Percentiles rank a stretch among this genome's conserved stretches.
Evolutionary conservation across 2,888 invertebrate species (phyloP).

Genomic region (Panorpa germanica): DNA sequence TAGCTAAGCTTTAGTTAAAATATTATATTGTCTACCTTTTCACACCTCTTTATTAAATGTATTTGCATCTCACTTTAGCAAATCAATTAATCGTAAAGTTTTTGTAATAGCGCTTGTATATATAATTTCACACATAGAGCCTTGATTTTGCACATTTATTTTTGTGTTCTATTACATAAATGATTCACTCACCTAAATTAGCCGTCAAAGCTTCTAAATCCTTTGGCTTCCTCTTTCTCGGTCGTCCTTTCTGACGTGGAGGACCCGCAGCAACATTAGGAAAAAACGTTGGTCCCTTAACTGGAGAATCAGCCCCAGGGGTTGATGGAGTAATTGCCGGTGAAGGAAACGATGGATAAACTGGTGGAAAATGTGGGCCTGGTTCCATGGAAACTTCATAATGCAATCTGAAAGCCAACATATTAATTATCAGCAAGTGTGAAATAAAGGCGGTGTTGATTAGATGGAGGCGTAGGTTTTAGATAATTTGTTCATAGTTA

Average conservation of each 20-base stretch:
- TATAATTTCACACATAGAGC: too few relatives aligned
- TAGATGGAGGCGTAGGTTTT: neutral
- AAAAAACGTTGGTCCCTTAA: constrained; percentile 27
- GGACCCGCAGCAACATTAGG: constrained; percentile 36
- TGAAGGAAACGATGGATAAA: constrained; percentile 34
- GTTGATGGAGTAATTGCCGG: constrained; percentile 29
- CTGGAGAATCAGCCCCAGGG: constrained; percentile 20
- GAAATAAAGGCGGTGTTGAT: neutral
- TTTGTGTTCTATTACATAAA: too few relatives aligned
- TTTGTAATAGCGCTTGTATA: too few relatives aligned
- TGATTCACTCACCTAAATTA: constrained; percentile 53
- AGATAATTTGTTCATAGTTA: constrained; percentile 1
- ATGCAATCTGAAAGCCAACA: constrained; percentile 19
- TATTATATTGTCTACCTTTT: too few relatives aligned
- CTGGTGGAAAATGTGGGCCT: constrained; percentile 17
- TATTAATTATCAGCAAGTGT: constrained; percentile 1
- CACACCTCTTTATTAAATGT: too few relatives aligned
- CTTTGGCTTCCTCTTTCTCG: constrained; percentile 82
- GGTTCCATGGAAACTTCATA: constrained; percentile 22
- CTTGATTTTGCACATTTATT: too few relatives aligned
- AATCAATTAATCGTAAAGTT: too few relatives aligned
- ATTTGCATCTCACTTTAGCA: too few relatives aligned
- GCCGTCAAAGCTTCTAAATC: constrained; percentile 74
- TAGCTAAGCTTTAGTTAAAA: too few relatives aligned
- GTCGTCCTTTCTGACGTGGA: constrained; percentile 81